Evolutionary conservation across 2,113 vertebrate species (phyloP).

Genomic region (Nesoenas mayeri): DNA sequence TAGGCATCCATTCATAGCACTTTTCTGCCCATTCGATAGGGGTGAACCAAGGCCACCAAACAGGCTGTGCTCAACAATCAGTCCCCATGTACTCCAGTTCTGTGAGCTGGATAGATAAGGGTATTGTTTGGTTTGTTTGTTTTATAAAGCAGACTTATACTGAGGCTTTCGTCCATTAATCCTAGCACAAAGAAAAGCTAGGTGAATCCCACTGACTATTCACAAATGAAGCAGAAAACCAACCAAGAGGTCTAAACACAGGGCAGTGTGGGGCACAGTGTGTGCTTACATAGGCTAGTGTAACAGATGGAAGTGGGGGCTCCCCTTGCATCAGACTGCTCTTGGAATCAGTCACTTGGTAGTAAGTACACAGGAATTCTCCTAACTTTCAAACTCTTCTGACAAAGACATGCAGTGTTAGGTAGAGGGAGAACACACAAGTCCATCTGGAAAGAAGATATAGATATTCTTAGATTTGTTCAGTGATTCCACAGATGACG

Average conservation of each 20-base stretch:
- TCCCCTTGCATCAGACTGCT: background rate
- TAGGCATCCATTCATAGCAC: background rate
- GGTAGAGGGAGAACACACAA: background rate
- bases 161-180: background rate
- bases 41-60: background rate
- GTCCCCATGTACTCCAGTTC: background rate
- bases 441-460: background rate
- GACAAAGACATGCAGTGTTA: background rate
- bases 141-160: background rate
- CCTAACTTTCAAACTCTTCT: background rate
- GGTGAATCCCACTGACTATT: background rate
- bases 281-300: background rate
- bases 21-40: background rate
- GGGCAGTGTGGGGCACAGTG: rapidly evolving
- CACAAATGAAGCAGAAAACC: background rate
- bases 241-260: background rate
- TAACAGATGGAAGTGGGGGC: background rate
- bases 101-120: rapidly evolving
- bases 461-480: background rate
- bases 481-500: background rate
- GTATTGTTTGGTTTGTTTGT: rapidly evolving
- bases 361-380: background rate
- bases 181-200: background rate
- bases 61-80: background rate
- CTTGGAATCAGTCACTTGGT: background rate